These are phyloP conservation scores for Spodoptera frugiperda DNA, from an alignment of 1,140 invertebrate species.

Conservation along the genomic window DNA sequence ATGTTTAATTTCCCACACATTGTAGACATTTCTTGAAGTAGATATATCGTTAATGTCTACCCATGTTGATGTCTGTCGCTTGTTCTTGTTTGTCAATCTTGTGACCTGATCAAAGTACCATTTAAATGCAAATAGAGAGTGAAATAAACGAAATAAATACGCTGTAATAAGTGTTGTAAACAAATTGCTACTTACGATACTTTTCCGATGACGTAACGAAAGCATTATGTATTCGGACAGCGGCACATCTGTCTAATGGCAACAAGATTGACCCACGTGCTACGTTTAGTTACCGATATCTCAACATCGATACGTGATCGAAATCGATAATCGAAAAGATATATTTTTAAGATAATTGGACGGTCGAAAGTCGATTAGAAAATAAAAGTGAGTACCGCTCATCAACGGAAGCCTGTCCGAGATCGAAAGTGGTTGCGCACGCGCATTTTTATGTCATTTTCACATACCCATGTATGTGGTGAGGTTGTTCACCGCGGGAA, in stretches of 20 bases:
- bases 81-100: too few species aligned
- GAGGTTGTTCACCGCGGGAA: constrained; percentile 39
- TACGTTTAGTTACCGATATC: constrained; percentile 23
- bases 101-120: too few species aligned
- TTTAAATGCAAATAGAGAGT: too few species aligned
- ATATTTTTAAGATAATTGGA: constrained; percentile 49
- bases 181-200: not conserved
- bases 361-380: constrained; percentile 57
- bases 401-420: constrained; percentile 51
- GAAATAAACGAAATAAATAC: too few species aligned
- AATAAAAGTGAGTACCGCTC: constrained; percentile 58
- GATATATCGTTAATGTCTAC: too few species aligned
- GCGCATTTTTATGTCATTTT: constrained; percentile 58
- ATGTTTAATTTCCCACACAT: too few species aligned
- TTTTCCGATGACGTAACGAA: not conserved
- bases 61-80: too few species aligned
- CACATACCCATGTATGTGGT: constrained; percentile 53
- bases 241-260: not conserved
- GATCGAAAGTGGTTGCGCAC: constrained; percentile 59
- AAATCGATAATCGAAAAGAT: constrained; percentile 42
- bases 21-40: too few species aligned
- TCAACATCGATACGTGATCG: constrained; percentile 33
- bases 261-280: not conserved
- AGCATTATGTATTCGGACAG: not conserved
- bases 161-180: not conserved